phyloP scores from a whole-genome alignment of 2,797 vertebrate species.

The Rhinella marina region DNA sequence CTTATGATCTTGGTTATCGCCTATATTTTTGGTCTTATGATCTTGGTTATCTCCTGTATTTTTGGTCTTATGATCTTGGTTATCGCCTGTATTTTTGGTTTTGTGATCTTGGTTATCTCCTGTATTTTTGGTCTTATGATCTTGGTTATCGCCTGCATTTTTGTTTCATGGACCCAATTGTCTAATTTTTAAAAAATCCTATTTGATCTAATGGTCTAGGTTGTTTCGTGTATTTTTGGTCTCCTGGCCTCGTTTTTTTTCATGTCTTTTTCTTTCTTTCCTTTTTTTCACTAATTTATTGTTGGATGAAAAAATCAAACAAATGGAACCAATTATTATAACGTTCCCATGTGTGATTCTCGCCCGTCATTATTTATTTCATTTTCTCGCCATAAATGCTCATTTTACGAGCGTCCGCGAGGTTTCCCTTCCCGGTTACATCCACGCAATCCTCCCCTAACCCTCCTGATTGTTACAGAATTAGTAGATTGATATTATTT shows the following conservation, averaged over 20 bases:
- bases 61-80: too few relatives aligned
- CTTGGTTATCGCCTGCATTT: background rate
- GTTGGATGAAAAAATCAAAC: background rate
- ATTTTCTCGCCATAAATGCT: constrained; percentile 30
- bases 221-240: background rate
- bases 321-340: background rate
- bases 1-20: too few relatives aligned
- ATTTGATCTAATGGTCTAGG: too few relatives aligned
- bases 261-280: background rate
- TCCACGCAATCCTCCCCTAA: constrained; percentile 8
- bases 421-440: background rate
- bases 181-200: too few relatives aligned
- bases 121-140: background rate
- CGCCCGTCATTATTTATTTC: constrained; percentile 1
- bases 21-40: too few relatives aligned
- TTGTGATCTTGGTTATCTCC: background rate
- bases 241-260: background rate
- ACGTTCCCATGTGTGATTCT: background rate
- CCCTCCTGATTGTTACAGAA: constrained; percentile 47
- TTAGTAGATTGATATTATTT: constrained; percentile 58
- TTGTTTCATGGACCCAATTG: background rate
- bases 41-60: too few relatives aligned
- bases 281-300: constrained; percentile 4
- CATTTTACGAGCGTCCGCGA: constrained; percentile 1
- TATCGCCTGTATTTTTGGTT: too few relatives aligned